Percentiles rank a stretch among this genome's conserved stretches.
Evolutionary conservation across 2,113 vertebrate genomes (phyloP).

Genomic region (Hippocampus comes): DNA sequence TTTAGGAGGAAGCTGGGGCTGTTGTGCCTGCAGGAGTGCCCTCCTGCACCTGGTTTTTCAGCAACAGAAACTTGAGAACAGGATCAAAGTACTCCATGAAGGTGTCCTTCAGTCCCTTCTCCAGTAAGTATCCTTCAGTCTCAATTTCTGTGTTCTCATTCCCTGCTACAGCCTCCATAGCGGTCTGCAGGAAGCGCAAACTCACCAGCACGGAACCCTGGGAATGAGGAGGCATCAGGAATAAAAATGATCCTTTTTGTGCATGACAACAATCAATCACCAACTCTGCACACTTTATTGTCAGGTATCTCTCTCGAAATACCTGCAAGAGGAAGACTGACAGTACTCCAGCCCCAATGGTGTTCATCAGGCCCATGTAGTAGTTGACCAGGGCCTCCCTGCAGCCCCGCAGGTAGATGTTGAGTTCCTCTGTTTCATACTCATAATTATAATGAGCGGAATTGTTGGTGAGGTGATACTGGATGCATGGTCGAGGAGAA

Average conservation of each 20-base stretch:
- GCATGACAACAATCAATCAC: no score
- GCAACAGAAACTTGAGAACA: conserved; percentile 62
- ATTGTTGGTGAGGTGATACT: conserved; percentile 77
- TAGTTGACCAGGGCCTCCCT: conserved; percentile 74
- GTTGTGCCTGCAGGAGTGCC: conserved; percentile 17
- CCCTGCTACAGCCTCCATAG: conserved; percentile 78
- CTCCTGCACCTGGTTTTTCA: conserved; percentile 71
- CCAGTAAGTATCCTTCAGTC: conserved; percentile 81
- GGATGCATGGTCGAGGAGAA: conserved; percentile 79
- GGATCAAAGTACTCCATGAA: conserved; percentile 62
- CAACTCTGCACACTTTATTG: not conserved
- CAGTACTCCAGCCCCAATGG: conserved; percentile 71
- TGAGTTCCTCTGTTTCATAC: conserved; percentile 77
- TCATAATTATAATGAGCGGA: conserved; percentile 81
- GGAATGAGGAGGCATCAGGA: not conserved
- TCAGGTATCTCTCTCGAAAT: conserved; percentile 5
- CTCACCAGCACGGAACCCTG: conserved; percentile 79
- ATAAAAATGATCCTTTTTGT: not conserved
- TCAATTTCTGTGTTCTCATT: conserved; percentile 76
- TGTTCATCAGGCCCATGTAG: conserved; percentile 78
- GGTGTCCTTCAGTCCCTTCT: conserved; percentile 76
- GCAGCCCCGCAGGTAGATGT: conserved; percentile 76
- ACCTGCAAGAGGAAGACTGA: conserved; percentile 77
- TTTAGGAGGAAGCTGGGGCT: conserved; percentile 36
- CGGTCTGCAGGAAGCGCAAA: conserved; percentile 79